Evolutionary conservation across 2,113 vertebrate species (phyloP), one percentile per base, ranked within the genome.

Genomic region (Antechinus stuartii): DNA sequence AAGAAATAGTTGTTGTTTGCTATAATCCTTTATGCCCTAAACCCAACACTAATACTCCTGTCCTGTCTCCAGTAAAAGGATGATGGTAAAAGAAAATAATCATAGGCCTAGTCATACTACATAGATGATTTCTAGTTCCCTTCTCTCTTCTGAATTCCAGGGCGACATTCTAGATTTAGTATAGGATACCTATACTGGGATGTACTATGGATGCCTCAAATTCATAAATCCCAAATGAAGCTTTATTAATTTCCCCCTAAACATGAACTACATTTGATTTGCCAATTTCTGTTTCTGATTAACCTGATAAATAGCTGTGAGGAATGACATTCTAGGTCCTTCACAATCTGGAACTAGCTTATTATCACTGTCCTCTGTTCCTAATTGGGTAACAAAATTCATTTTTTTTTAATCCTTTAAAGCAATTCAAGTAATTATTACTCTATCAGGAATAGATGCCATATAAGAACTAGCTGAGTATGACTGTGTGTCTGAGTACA

Each of bases 351-450:
- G n/a, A 84, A 84, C 6, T 42, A 84, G 2, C 7, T 84, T 2
- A 84, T 42, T 23, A 76, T 76, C n/a, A 84, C 22, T 22, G 68
- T n/a, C 61, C 61, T 76, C n/a, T n/a, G 14, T 42, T 42, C n/a
- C n/a, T 42, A 42, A 84, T 42, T 42, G n/a, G n/a, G 19, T 42
- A 23, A 84, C n/a, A 76, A 76, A 76, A 76, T 76, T 12, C 35
- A 95, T 95, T 93, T 95, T 47, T 93, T 93, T 42, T 95, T 93
- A 94, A 53, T 49, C 95, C 93, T 93, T 94, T 93, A 52, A 11
- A 24, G 2, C 5, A 90, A 35, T 52, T n/a, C 50, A 91, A 4
- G 16, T 30, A 57, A 76, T 47, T 27, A 94, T 50, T 23, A 89
- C 5, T 91, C 42, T 94, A 24, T 46, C 23, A 35, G 61, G 91